Base-by-base conservation (phyloP, 1,140 invertebrate genomes). In the Pseudomyrmex pallidus region DNA sequence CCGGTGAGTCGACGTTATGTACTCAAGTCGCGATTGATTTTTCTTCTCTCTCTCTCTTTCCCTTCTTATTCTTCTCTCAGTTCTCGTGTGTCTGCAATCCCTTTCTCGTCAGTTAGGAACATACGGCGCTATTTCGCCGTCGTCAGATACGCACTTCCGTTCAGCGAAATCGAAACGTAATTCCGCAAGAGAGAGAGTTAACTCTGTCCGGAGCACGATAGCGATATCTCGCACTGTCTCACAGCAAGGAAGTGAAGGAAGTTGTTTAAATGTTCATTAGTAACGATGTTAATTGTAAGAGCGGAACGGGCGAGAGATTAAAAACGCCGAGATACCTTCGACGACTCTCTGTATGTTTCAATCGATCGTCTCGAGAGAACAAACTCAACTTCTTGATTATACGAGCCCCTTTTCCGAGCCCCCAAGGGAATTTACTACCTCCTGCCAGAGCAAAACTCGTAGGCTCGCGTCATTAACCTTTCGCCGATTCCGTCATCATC, bases 1-100 rank as follows among this genome's bases (percentile, higher is more conserved):
- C n/a, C 73, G 59, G 35, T 25, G 84, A 77, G 87, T 87, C 86
- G 86, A 87, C 84, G 84, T 64, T 62, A 13, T 83, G 56, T 62
- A 20, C 64, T 44, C 67, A 20, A 50, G 22, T 50, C 64, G 48
- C 59, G 82, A 84, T 85, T 83, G 59, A 57, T 87, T 56, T 74
- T 62, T 25, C 46, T 20, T 13, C 66, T 50, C 52, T 10, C 50
- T 22, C 17, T 10, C 9, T 13, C 50, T n/a, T 12, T 20, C 22
- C 9, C 15, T 12, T 66, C 15, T 56, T 35, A 12, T 25, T 35
- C 46, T 80, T 67, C 15, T 12, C 15, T 13, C 12, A 17, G 13
- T 77, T 67, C 15, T 35, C 54, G 22, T 25, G 12, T 54, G 12
- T 57, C 48, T 74, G 22, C 57, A 74, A 82, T 82, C 35, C 59